These are phyloP conservation scores for Heterodera carotae DNA, from an alignment of 1,140 invertebrate genomes.

Conservation along the genomic window DNA sequence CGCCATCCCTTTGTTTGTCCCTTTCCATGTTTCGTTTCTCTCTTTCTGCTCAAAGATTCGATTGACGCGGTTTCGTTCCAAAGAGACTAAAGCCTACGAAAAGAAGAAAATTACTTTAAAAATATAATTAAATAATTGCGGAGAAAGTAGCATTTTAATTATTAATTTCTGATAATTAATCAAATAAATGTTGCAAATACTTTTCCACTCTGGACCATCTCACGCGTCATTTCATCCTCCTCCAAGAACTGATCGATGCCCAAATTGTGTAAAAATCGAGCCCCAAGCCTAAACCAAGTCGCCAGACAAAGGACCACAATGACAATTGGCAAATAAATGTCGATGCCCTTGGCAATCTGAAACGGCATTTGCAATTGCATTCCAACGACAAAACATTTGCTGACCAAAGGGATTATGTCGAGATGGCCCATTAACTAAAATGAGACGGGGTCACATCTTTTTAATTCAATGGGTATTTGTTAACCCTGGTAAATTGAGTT, in stretches of 20 bases:
- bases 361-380: not conserved
- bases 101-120: conserved; percentile 17
- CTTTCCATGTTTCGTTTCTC: conserved; percentile 41
- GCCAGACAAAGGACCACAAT: conserved; percentile 89
- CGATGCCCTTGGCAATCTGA: conserved; percentile 83
- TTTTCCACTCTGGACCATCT: conserved; percentile 58
- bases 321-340: conserved; percentile 96
- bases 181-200: not conserved
- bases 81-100: conserved; percentile 26
- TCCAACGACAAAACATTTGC: not conserved
- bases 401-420: conserved; percentile 92
- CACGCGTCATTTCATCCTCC: conserved; percentile 62
- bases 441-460: not conserved
- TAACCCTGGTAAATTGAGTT: conserved; percentile 64
- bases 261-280: conserved; percentile 56
- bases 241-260: conserved; percentile 64
- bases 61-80: conserved; percentile 40
- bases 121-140: too few relatives aligned
- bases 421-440: conserved; percentile 97
- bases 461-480: conserved; percentile 1
- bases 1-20: not conserved
- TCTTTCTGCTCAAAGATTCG: conserved; percentile 36
- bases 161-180: too few relatives aligned
- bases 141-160: too few relatives aligned
- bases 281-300: conserved; percentile 78